Conservation (phyloP, 53 echinoderm and acorn worm species). For the Apostichopus leukothele region DNA sequence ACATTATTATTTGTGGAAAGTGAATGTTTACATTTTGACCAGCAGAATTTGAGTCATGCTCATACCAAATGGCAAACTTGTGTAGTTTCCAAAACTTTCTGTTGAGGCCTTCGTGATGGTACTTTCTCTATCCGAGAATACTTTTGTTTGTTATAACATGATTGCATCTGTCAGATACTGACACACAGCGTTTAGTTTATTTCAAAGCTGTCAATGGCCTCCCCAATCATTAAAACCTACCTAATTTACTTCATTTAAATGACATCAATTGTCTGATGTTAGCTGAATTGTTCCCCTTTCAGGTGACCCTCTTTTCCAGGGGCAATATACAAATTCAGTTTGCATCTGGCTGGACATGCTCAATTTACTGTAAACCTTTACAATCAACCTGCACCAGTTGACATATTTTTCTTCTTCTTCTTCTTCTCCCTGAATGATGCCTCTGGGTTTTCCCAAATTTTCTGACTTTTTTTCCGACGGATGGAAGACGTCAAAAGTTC, state of each 20-base stretch:
- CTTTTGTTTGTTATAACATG: too few relatives aligned
- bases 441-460: too few relatives aligned
- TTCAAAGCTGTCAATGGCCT: background rate
- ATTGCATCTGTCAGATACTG: too few relatives aligned
- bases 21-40: too few relatives aligned
- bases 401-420: background rate
- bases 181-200: background rate
- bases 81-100: too few relatives aligned
- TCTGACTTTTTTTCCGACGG: too few relatives aligned
- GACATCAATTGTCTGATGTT: background rate
- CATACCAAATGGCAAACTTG: too few relatives aligned
- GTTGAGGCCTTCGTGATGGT: too few relatives aligned
- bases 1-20: too few relatives aligned
- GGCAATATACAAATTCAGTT: background rate
- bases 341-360: background rate
- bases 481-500: too few relatives aligned
- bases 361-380: background rate
- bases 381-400: background rate
- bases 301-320: background rate
- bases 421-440: background rate
- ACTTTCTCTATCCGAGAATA: too few relatives aligned
- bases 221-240: background rate
- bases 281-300: background rate
- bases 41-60: too few relatives aligned
- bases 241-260: background rate